phyloP scores from a whole-genome alignment of 2,113 vertebrate species.

The Cottus gobio region DNA sequence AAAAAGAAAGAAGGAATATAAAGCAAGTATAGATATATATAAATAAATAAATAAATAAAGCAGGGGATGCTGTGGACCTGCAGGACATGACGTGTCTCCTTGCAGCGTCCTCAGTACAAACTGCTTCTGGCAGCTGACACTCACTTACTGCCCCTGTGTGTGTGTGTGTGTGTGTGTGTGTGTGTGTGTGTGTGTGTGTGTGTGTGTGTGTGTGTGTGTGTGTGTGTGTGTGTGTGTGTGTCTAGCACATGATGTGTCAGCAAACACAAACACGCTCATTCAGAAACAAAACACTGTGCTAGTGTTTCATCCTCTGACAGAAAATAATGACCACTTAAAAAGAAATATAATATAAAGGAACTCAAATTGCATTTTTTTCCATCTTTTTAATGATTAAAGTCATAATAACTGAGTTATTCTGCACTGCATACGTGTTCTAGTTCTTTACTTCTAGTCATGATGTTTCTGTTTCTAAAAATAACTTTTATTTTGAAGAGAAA shows the following conservation, averaged over 20 bases:
- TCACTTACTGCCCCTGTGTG: slow-evolving; percentile 19
- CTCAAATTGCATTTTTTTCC: no score
- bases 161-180: slow-evolving; percentile 16
- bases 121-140: slow-evolving; percentile 40
- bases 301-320: background rate
- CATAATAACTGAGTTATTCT: no score
- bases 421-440: no score
- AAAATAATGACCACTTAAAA: no score
- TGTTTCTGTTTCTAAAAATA: no score
- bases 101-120: slow-evolving; percentile 33
- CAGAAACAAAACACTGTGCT: slow-evolving; percentile 3
- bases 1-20: no score
- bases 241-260: slow-evolving; percentile 31
- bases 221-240: slow-evolving; percentile 7
- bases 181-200: slow-evolving; percentile 18
- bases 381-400: no score
- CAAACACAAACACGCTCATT: background rate
- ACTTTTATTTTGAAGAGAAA: no score
- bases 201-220: slow-evolving; percentile 22
- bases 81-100: slow-evolving; percentile 14
- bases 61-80: background rate
- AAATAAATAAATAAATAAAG: no score
- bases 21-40: no score
- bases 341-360: no score
- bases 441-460: no score